Base-by-base conservation (phyloP, 2,888 invertebrate genomes). In the Hypomecis punctinalis region DNA sequence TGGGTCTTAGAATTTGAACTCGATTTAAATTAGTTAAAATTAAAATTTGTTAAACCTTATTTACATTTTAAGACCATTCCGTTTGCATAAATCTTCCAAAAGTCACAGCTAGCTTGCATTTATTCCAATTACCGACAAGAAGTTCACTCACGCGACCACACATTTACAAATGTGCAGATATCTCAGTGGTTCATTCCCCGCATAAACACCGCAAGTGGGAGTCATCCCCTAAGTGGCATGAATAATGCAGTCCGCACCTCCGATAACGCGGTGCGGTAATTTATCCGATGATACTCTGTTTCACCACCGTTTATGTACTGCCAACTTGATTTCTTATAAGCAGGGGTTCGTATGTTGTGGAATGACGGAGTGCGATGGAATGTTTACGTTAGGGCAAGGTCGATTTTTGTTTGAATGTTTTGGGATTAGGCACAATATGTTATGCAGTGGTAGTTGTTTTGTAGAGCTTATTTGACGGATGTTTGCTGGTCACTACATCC, bases 211-310 rank as follows among this genome's bases (percentile, higher is more conserved):
- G 71, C 74, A 42, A 70, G 81, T 51, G 42, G 61, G 40, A 66
- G 86, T 86, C 88, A 88, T 85, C 79, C 73, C 71, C 70, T 80
- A 77, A 85, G 85, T 83, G 84, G 47, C 61, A 83, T 90, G 89
- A 89, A 90, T 90, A 79, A 90, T 89, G 84, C 85, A 90, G 78
- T 81, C 76, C 73, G 57, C 72, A 67, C 70, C 61, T 68, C 60
- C 79, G 88, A 86, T 87, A 87, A 77, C 80, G 73, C 68, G 70
- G 33, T 78, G 73, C 71, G 70, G 61, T 80, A 77, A 84, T 85
- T 80, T 83, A 85, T 84, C 71, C 73, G 76, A 77, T 80, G 76
- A 77, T 75, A 78, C 73, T 63, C 65, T 57, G 65, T 61, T 67
- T 68, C 43, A 42, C 58, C 13, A 39, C 43, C 53, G 48, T 62